phyloP scores from a whole-genome alignment of 1,140 invertebrate genomes.

The Coboldia fuscipes region DNA sequence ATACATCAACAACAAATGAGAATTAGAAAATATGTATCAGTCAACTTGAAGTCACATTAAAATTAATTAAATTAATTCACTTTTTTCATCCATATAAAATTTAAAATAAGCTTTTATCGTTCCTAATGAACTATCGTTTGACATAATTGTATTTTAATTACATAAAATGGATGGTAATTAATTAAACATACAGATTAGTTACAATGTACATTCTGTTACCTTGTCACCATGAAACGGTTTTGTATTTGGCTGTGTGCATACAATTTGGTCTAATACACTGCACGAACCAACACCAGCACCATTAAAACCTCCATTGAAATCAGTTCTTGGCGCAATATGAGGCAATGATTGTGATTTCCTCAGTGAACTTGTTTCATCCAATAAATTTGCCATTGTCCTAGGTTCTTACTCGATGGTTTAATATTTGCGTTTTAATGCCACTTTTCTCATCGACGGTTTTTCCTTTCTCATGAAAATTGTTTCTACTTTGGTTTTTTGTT shows the following conservation, averaged over 20 bases:
- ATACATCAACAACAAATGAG: not conserved
- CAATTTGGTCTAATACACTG: slow-evolving; percentile 1
- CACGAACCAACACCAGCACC: not conserved
- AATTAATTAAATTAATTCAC: not conserved
- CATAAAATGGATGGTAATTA: too few relatives aligned
- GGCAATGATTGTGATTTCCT: slow-evolving; percentile 21
- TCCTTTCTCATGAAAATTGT: too few relatives aligned
- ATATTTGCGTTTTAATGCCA: too few relatives aligned
- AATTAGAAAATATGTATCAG: not conserved
- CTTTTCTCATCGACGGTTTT: too few relatives aligned
- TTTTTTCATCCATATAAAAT: not conserved
- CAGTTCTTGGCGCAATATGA: slow-evolving; percentile 19
- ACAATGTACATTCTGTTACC: not conserved
- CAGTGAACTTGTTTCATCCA: too few relatives aligned
- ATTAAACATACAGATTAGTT: not conserved
- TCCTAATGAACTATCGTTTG: not conserved
- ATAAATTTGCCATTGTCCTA: too few relatives aligned
- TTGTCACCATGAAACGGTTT: not conserved
- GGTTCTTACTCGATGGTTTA: too few relatives aligned
- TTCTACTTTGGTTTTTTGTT: too few relatives aligned
- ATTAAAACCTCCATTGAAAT: slow-evolving; percentile 12
- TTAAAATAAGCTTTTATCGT: not conserved
- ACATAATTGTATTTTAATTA: too few relatives aligned
- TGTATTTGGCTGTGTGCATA: not conserved
- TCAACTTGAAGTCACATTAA: not conserved